Evolutionary conservation across 2,888 invertebrate species (phyloP), one percentile per base, ranked within the genome.

Genomic region (Phalera bucephala): DNA sequence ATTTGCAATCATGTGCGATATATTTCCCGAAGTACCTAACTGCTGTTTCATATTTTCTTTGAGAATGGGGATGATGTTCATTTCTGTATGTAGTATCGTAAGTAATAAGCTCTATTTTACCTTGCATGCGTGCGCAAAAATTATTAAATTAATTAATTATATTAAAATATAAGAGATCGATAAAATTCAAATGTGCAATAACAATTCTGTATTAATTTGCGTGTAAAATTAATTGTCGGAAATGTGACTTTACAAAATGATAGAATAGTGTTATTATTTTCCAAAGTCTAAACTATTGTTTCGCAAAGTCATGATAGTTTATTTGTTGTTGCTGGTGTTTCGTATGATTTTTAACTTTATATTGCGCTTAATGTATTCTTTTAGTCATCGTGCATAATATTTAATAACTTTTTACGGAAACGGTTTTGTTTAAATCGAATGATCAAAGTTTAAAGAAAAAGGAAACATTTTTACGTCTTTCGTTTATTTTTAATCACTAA

Each of bases 21-120:
- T 74, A 45, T 75, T 78, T 12, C 80, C 80, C 0, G 75, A 76
- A 37, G 66, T 73, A 0, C 35, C 51, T 0, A 40, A n/a, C 2
- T 80, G 73, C 31, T 76, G 66, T 20, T 10, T 49, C 0, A 5
- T 65, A 0, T 26, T 53, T 1, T 52, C 64, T 0, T 19, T 74
- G 0, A 41, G 73, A 3, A 25, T 80, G 0, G 80, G 64, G 0
- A 57, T 79, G 64, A 11, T 80, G 0, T 44, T 72, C 0, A 78
- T 79, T 36, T 52, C 72, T 1, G 40, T 80, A 6, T 15, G 72
- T 1, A 49, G 62, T 7, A 60, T 80, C 1, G 80, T 80, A 47
- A 71, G 80, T 33, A 26, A 26, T 25, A 17, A 17, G 5, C 17
- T 17, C 17, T 5, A n/a, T 32, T 21, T 21, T 36, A 6, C n/a